Base-by-base conservation (phyloP, 2,888 invertebrate genomes). In the Doris montereyensis region DNA sequence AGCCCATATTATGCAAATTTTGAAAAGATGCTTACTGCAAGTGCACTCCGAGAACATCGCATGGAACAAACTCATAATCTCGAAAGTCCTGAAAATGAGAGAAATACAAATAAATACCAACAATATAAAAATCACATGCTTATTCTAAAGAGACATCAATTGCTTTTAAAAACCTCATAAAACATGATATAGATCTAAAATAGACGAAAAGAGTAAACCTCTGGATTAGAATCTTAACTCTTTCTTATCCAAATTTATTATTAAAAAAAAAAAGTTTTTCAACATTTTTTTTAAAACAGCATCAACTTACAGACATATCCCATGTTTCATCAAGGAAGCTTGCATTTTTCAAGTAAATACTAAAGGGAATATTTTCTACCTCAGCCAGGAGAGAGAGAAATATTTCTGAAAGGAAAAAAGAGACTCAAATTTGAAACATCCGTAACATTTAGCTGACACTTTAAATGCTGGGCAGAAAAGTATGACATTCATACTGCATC, bases 271-370 rank as follows among this genome's bases (percentile, higher is more conserved):
- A 60, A 24, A 78, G 57, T 1, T 5, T 24, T 10, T n/a, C n/a
- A n/a, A n/a, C n/a, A n/a, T n/a, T n/a, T n/a, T n/a, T n/a, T n/a
- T n/a, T n/a, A n/a, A n/a, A n/a, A n/a, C n/a, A n/a, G n/a, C n/a
- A n/a, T n/a, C n/a, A n/a, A 87, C 88, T 86, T 86, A 89, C 92
- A 26, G 94, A 94, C 76, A 94, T 87, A 76, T 92, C 92, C 94
- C 94, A 95, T 0, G 94, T 93, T 71, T 93, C 92, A 88, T 94
- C 94, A 82, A 95, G 89, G 87, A 95, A 94, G 79, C 93, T 92
- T 1, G 93, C 90, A 89, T 94, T 94, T 84, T 89, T 88, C 8
- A 89, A 78, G 68, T 88, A 85, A 35, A 91, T 82, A 57, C 86
- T 83, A 79, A 91, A 91, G 52, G 86, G 85, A 21, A 90, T 87